Evolutionary conservation across 2,888 invertebrate genomes (phyloP), one percentile per base, ranked within the genome.

Genomic region (Drosophila macrothrix): DNA sequence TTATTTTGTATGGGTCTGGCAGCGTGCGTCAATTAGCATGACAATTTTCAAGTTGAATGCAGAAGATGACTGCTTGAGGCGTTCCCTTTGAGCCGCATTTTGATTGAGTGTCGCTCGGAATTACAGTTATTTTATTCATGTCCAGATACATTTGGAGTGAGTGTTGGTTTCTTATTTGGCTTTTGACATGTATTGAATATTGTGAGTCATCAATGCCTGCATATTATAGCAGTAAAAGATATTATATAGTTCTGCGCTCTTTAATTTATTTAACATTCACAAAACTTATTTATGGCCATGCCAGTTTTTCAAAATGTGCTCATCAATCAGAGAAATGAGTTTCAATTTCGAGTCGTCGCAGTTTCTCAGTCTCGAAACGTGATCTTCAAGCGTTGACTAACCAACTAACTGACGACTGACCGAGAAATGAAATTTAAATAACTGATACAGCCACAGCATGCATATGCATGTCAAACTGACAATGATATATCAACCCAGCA

Each of bases 281-380:
- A 64, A 73, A 73, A 70, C 64, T 84, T 84, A 87, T 87, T 87
- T 87, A 87, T 86, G 77, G 72, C 73, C 58, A 65, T 82, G 89
- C 75, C 87, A 73, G 78, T 69, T 69, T 73, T 75, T 77, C 74
- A 81, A 84, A 86, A 86, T 82, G 78, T 80, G 76, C 68, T 37
- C 87, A 87, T 87, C 87, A 84, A 87, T 87, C 87, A 87, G 89
- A 68, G 76, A 83, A 84, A 83, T 84, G 89, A 83, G 84, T 78
- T 88, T 85, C 81, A 73, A 62, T 60, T 68, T 63, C 52, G 56
- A 39, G 39, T 37, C 52, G 4, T 68, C 67, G 49, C 67, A 12
- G 37, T 55, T 25, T 39, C 46, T 46, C 9, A 61, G 70, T 50
- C 59, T 16, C 43, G 50, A 39, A 58, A 63, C 58, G 62, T 55